phyloP scores from a whole-genome alignment of 2,888 invertebrate genomes.

The Philhelius pedissequus region DNA sequence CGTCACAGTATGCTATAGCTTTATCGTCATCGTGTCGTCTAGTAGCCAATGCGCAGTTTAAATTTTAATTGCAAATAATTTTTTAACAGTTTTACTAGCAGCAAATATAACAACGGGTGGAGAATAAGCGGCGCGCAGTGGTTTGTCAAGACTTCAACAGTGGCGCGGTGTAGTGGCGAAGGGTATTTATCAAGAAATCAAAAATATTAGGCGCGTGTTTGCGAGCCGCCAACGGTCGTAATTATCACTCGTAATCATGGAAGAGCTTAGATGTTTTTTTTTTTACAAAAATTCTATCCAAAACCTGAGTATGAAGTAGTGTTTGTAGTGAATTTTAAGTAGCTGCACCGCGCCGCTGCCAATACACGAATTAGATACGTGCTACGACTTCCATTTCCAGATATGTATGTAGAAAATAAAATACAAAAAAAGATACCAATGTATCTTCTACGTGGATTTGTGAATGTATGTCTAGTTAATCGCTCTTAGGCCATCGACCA shows the following conservation, averaged over 20 bases:
- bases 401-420: background rate
- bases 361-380: slow-evolving; percentile 63
- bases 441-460: slow-evolving; percentile 12
- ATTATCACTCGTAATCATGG: slow-evolving; percentile 37
- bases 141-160: too few species aligned
- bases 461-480: slow-evolving; percentile 33
- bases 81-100: slow-evolving; percentile 10
- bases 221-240: slow-evolving; percentile 27
- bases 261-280: slow-evolving; percentile 11
- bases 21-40: background rate
- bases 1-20: background rate
- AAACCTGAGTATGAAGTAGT: slow-evolving; percentile 29
- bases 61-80: slow-evolving; percentile 60
- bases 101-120: background rate
- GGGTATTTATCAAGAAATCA: slow-evolving; percentile 58
- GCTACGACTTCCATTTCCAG: slow-evolving; percentile 49
- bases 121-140: background rate
- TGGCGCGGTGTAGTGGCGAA: background rate
- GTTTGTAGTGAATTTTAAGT: slow-evolving; percentile 59
- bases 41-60: slow-evolving; percentile 33
- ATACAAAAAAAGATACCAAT: slow-evolving; percentile 14
- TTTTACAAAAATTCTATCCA: background rate
- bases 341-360: slow-evolving; percentile 45
- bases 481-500: slow-evolving; percentile 49
- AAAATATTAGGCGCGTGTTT: slow-evolving; percentile 54